Conservation (phyloP, 2,113 vertebrate species). For the Mustelus asterias region DNA sequence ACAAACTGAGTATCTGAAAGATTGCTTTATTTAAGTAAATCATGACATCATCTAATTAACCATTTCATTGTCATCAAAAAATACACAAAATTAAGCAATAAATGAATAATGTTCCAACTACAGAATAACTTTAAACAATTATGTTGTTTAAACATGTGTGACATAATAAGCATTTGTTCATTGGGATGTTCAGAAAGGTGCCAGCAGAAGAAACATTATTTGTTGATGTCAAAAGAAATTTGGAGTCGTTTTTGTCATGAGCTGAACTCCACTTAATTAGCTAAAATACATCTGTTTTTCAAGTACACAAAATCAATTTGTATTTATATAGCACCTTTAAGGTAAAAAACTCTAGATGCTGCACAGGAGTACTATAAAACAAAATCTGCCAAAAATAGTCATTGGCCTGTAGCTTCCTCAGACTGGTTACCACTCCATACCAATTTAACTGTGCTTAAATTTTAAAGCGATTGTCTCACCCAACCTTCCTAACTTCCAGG, state of each 20-base stretch:
- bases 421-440: no score
- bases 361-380: background rate
- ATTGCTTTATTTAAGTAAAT: background rate
- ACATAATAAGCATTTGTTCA: background rate
- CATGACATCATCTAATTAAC: background rate
- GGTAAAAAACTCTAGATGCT: background rate
- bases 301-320: background rate
- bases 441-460: no score
- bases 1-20: background rate
- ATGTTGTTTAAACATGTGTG: background rate
- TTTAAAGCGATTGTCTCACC: no score
- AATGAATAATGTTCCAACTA: background rate
- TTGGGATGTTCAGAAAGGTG: background rate
- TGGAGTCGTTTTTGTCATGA: background rate
- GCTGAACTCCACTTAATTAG: background rate
- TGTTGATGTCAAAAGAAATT: background rate
- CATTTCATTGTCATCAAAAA: background rate
- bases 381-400: background rate
- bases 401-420: no score
- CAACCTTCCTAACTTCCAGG: no score
- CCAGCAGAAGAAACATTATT: background rate
- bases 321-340: background rate
- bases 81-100: background rate
- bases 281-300: no score
- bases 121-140: background rate